Conservation (phyloP, 2,113 vertebrate species). For the Scatophagus argus region DNA sequence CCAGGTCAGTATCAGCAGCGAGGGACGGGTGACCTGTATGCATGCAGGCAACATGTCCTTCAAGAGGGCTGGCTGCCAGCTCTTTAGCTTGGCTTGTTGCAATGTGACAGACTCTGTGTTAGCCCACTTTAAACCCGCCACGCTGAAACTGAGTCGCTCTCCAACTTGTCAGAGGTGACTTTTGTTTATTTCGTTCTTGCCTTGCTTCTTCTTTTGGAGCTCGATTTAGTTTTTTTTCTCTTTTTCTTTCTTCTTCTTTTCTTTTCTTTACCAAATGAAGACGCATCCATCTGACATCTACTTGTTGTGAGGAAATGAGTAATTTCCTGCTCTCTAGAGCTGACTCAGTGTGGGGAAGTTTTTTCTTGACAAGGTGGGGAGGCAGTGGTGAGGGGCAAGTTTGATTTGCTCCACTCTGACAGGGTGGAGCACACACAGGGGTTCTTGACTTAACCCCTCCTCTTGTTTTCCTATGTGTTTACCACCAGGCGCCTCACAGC, state of each 20-base stretch:
- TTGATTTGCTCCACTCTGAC: constrained; percentile 37
- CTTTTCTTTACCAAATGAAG: constrained; percentile 45
- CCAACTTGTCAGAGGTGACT: constrained; percentile 10
- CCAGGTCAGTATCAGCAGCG: constrained; percentile 45
- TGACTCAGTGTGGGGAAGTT: constrained; percentile 41
- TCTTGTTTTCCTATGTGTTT: constrained; percentile 50
- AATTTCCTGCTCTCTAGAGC: constrained; percentile 51
- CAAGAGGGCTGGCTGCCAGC: constrained; percentile 23
- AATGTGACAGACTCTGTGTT: constrained; percentile 1
- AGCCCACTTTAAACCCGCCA: constrained; percentile 10
- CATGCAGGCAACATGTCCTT: constrained; percentile 33
- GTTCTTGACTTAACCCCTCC: constrained; percentile 50
- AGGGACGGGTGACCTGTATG: constrained; percentile 58
- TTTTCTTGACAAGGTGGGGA: not conserved
- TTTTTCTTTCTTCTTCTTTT: too few species aligned
- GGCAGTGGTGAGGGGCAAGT: too few species aligned
- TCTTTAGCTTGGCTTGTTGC: constrained; percentile 36
- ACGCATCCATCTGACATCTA: constrained; percentile 28
- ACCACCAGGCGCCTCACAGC: constrained; percentile 46
- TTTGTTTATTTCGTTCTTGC: constrained; percentile 9
- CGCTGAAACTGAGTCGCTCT: constrained; percentile 4
- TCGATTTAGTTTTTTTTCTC: not conserved
- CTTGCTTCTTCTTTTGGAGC: not conserved
- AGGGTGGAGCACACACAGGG: constrained; percentile 18
- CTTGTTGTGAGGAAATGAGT: constrained; percentile 53